Evolutionary conservation across 2,113 vertebrate genomes (phyloP).

Genomic region (Hyla sarda): DNA sequence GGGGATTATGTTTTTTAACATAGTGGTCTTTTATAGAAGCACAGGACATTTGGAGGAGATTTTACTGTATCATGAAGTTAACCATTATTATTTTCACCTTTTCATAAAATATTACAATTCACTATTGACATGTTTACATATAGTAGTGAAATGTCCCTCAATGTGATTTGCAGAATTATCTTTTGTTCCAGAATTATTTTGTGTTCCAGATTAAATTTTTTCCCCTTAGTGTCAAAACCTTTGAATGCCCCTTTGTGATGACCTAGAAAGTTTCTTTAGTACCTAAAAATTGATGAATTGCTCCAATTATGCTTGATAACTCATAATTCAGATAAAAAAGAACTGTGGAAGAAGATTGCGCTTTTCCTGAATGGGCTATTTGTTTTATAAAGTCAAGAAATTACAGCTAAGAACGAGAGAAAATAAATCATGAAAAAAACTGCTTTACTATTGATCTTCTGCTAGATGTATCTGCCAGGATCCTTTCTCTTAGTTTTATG

Average conservation of each 20-base stretch:
- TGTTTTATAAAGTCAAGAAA: conserved; percentile 61
- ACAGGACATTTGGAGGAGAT: too few relatives aligned
- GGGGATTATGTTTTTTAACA: too few relatives aligned
- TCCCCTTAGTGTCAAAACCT: conserved; percentile 20
- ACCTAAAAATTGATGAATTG: conserved; percentile 57
- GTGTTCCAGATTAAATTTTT: too few relatives aligned
- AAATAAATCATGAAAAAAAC: conserved; percentile 60
- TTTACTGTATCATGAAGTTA: too few relatives aligned
- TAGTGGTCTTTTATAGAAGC: too few relatives aligned
- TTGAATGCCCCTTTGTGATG: conserved; percentile 41
- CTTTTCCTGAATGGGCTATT: conserved; percentile 60
- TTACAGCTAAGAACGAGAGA: conserved; percentile 58
- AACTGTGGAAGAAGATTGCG: conserved; percentile 56
- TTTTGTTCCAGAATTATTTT: too few relatives aligned
- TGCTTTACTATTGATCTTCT: conserved; percentile 61
- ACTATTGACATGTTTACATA: not conserved
- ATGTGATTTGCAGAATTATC: not conserved
- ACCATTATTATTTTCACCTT: too few relatives aligned
- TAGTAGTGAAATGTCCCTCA: not conserved
- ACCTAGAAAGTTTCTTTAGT: conserved; percentile 51
- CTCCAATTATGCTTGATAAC: conserved; percentile 59
- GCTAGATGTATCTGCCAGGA: conserved; percentile 59
- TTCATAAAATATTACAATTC: not conserved
- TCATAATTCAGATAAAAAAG: conserved; percentile 60
- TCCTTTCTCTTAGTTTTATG: conserved; percentile 60